These are phyloP conservation scores for Rhynchophorus ferrugineus DNA, from an alignment of 1,140 invertebrate genomes.

Conservation along the genomic window DNA sequence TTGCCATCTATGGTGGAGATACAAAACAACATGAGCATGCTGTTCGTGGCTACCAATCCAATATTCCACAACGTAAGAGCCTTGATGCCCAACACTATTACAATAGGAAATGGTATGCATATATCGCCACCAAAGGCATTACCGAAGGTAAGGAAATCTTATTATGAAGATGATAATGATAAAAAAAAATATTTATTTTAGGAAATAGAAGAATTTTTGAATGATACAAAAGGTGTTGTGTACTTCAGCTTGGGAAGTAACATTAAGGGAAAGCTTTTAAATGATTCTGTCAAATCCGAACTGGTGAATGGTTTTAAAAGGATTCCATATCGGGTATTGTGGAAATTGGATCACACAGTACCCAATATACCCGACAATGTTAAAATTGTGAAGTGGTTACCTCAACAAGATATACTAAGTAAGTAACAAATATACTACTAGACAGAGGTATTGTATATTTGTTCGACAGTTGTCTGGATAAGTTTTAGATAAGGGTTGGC, in stretches of 20 bases:
- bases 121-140: conserved; percentile 38
- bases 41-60: conserved; percentile 47
- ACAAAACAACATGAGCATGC: conserved; percentile 43
- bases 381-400: conserved; percentile 52
- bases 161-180: too few relatives aligned
- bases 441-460: too few relatives aligned
- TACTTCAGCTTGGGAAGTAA: conserved; percentile 52
- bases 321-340: conserved; percentile 48
- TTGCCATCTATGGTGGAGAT: conserved; percentile 42
- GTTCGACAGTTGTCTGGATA: too few relatives aligned
- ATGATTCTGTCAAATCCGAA: conserved; percentile 40
- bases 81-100: conserved; percentile 42
- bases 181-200: conserved; percentile 24
- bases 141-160: conserved; percentile 24
- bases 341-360: conserved; percentile 49
- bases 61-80: conserved; percentile 42
- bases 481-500: too few relatives aligned
- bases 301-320: conserved; percentile 46
- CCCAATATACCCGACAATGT: conserved; percentile 45
- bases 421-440: conserved; percentile 17
- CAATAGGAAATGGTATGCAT: conserved; percentile 46
- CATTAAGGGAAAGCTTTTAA: conserved; percentile 48
- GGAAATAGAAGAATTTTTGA: conserved; percentile 43
- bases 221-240: conserved; percentile 47
- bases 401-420: conserved; percentile 43